Evolutionary conservation across 2,888 invertebrate species (phyloP).

Genomic region (Pteria penguin): DNA sequence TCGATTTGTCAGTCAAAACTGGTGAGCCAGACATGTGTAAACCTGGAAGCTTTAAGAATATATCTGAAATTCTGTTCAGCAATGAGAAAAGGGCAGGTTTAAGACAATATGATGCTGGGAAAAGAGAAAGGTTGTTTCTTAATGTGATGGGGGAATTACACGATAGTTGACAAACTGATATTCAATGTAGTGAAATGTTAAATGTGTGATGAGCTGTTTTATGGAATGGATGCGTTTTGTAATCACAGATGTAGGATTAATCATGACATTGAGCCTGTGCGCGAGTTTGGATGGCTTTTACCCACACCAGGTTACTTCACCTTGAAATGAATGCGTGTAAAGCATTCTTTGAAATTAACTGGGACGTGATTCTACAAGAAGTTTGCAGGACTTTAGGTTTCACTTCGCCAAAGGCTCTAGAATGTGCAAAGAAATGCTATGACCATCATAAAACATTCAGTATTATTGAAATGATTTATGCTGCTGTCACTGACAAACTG

Average conservation of each 20-base stretch:
- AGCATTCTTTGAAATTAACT: slow-evolving; percentile 28
- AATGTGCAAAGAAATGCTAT: slow-evolving; percentile 30
- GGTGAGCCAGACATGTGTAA: slow-evolving; percentile 29
- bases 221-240: slow-evolving; percentile 1
- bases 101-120: slow-evolving; percentile 1
- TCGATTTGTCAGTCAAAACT: slow-evolving; percentile 15
- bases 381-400: slow-evolving; percentile 28
- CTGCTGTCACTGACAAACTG: slow-evolving; percentile 29
- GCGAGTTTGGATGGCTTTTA: slow-evolving; percentile 42
- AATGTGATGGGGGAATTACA: slow-evolving; percentile 13
- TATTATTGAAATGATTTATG: slow-evolving; percentile 34
- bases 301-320: slow-evolving; percentile 26
- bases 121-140: slow-evolving; percentile 10
- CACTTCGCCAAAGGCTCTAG: slow-evolving; percentile 26
- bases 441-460: slow-evolving; percentile 30
- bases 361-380: slow-evolving; percentile 31
- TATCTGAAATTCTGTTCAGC: slow-evolving; percentile 23
- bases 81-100: slow-evolving; percentile 25
- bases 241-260: slow-evolving; percentile 31
- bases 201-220: slow-evolving; percentile 4
- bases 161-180: slow-evolving; percentile 1
- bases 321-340: slow-evolving; percentile 38
- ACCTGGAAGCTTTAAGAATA: slow-evolving; percentile 37
- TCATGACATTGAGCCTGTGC: slow-evolving; percentile 6
- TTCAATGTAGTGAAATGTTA: slow-evolving; percentile 19